Evolutionary conservation across 1,140 invertebrate genomes (phyloP).

Genomic region (Ceratina calcarata): DNA sequence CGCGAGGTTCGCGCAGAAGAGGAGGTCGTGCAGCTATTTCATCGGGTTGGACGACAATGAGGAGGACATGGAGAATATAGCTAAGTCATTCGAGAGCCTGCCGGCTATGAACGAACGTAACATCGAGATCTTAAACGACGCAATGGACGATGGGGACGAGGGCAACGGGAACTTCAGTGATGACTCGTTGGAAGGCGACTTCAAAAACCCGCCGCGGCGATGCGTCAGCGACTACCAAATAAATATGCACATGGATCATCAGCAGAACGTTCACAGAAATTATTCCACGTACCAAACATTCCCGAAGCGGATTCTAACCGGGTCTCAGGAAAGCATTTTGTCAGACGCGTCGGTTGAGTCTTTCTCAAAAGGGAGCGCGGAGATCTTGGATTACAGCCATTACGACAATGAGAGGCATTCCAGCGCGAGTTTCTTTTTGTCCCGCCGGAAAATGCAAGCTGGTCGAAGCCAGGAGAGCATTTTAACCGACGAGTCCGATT

Average conservation of each 20-base stretch:
- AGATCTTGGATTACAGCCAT: slow-evolving; percentile 81
- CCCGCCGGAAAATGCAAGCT: slow-evolving; percentile 78
- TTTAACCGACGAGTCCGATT: slow-evolving; percentile 88
- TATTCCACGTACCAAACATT: slow-evolving; percentile 64
- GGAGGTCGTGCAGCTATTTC: slow-evolving; percentile 77
- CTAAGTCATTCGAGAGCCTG: slow-evolving; percentile 75
- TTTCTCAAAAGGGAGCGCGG: slow-evolving; percentile 74
- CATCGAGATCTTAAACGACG: slow-evolving; percentile 55
- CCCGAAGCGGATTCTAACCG: slow-evolving; percentile 65
- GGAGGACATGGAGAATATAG: slow-evolving; percentile 72
- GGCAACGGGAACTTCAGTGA: slow-evolving; percentile 86
- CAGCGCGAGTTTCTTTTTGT: slow-evolving; percentile 81
- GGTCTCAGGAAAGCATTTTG: slow-evolving; percentile 89
- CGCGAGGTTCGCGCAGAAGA: slow-evolving; percentile 74
- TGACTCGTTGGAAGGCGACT: slow-evolving; percentile 87
- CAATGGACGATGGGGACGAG: slow-evolving; percentile 66
- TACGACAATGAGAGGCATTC: slow-evolving; percentile 82
- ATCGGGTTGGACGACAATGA: slow-evolving; percentile 75
- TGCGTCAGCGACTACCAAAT: slow-evolving; percentile 90
- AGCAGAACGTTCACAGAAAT: slow-evolving; percentile 55
- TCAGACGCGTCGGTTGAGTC: slow-evolving; percentile 83
- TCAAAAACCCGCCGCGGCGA: slow-evolving; percentile 82
- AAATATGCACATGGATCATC: slow-evolving; percentile 77
- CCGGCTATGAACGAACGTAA: slow-evolving; percentile 75
- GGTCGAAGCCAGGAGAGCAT: slow-evolving; percentile 90